A percentile compares a stretch with the other conserved stretches of the same genome.
phyloP scores from a whole-genome alignment of 2,113 vertebrate species.

The Centrocercus urophasianus region DNA sequence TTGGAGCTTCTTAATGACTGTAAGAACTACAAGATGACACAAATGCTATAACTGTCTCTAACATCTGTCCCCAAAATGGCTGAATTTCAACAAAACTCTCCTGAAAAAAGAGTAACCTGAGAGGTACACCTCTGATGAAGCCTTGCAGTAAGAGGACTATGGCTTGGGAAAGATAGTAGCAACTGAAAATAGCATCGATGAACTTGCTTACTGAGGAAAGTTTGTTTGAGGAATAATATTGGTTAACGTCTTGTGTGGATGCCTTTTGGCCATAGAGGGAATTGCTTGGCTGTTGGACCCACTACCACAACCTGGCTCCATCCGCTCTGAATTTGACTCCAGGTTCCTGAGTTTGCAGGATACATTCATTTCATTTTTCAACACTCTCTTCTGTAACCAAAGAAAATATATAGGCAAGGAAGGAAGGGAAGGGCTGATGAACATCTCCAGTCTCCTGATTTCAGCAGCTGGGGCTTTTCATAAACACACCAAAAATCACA shows the following conservation, averaged over 20 bases:
- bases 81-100: neutral
- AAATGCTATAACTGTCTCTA: neutral
- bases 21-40: neutral
- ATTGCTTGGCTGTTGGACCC: neutral
- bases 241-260: neutral
- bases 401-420: neutral
- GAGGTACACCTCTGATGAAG: neutral
- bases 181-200: neutral
- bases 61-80: neutral
- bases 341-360: neutral
- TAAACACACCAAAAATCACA: neutral
- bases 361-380: neutral
- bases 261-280: neutral
- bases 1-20: neutral
- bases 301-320: neutral
- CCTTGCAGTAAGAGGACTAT: neutral
- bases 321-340: neutral
- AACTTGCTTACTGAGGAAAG: neutral
- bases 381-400: neutral
- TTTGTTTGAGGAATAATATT: neutral
- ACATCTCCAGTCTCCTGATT: neutral
- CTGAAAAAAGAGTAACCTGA: neutral
- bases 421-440: neutral
- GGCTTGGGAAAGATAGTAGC: neutral
- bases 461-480: constrained; percentile 38